These are phyloP conservation scores for Zygothrica quintamaculata DNA, from an alignment of 2,888 invertebrate species.

Conservation along the genomic window DNA sequence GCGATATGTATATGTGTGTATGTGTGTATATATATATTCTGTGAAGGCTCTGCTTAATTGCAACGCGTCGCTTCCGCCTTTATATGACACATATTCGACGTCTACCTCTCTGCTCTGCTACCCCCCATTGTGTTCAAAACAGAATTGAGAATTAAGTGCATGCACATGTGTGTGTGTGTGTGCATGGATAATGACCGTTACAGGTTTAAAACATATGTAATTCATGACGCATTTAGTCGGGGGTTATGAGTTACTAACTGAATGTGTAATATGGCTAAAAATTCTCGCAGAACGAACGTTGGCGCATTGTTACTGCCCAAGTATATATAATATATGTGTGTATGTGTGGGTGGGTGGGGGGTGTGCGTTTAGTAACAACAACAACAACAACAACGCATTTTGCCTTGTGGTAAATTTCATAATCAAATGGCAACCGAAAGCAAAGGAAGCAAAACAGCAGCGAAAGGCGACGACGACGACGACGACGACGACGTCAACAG, in stretches of 20 bases:
- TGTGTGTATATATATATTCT: too few relatives aligned
- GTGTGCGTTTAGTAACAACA: neutral
- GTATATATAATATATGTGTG: conserved; percentile 1
- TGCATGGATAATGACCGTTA: neutral
- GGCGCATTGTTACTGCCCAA: too few relatives aligned
- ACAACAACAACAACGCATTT: conserved; percentile 18
- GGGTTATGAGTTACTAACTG: too few relatives aligned
- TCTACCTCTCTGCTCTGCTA: neutral
- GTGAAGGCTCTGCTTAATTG: conserved; percentile 19
- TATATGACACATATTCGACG: conserved; percentile 35
- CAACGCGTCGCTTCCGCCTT: conserved; percentile 43
- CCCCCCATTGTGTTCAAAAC: neutral
- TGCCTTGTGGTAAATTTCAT: conserved; percentile 57
- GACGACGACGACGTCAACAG: too few relatives aligned
- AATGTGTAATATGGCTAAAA: too few relatives aligned
- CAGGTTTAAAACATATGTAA: neutral
- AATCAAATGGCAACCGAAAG: conserved; percentile 50
- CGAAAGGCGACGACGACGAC: conserved; percentile 41
- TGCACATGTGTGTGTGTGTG: neutral
- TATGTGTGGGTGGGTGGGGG: neutral
- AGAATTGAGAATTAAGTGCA: conserved; percentile 17
- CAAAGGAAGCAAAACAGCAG: conserved; percentile 45
- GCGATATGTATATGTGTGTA: too few relatives aligned
- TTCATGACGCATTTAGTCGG: conserved; percentile 27
- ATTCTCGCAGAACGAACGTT: too few relatives aligned